Base-by-base conservation (phyloP, 2,888 invertebrate species). In the Lasioglossum malachurum region DNA sequence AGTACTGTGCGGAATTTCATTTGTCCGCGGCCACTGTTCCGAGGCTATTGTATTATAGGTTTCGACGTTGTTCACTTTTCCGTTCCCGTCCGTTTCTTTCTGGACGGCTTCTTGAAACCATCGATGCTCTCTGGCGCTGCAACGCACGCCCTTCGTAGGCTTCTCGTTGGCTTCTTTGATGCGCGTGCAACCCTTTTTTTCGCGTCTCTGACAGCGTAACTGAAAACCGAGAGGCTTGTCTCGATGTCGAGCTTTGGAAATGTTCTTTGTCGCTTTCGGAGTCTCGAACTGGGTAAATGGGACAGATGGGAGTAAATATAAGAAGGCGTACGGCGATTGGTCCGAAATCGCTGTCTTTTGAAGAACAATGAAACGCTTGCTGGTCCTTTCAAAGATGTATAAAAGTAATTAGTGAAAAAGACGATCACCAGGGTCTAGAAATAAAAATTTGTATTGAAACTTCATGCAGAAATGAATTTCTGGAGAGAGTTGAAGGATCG, bases 241-340 rank as follows among this genome's bases (percentile, higher is more conserved):
- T 67, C 35, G 35, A 35, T 67, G 35, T 67, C 67, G 4, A 31
- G 35, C 19, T 31, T 67, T 19, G 19, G 8, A 67, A 67, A 67
- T 35, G 31, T 4, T 35, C 31, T 67, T 35, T 31, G 19, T 67
- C 23, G 35, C 19, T 67, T 19, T 16, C 60, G 31, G 14, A 2
- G 16, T 7, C n/a, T 16, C 31, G 31, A 64, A 64, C 64, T 64
- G 64, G 64, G 64, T 64, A 64, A 64, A 64, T 64, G 64, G 64
- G 64, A 64, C 64, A 64, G 46, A 4, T 46, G 46, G 1, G 46
- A 16, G 46, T 46, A 46, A 46, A 46, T 46, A 46, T 46, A 16
- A 60, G 14, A 60, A 27, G 27, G 5, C 14, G 27, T 0, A 53
- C 49, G 1, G 1, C 49, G 49, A 53, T 53, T 23, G 49, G 23